Evolutionary conservation across 1,140 invertebrate genomes (phyloP), one percentile per base, ranked within the genome.

Genomic region (Drosophila athabasca): DNA sequence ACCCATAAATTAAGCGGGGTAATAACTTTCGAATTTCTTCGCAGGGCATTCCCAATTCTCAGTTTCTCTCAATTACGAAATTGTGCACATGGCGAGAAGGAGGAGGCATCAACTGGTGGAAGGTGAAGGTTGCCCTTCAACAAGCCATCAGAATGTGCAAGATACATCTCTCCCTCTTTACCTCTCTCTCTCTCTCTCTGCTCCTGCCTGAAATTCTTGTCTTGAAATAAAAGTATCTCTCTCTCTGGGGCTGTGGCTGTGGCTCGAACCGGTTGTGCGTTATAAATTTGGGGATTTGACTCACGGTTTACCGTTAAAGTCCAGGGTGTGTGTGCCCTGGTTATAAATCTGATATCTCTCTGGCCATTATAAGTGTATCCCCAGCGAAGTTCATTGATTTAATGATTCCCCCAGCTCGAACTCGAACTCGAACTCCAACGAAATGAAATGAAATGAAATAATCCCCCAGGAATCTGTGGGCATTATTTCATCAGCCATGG

Each of bases 1-100:
- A 85, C 82, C 82, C 83, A 88, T 84, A 85, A 85, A 85, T 85
- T 85, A 85, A 88, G 65, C 83, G 7, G 82, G 29, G 82, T 85
- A 85, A 85, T 85, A 85, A 85, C 82, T 85, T 85, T 85, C 82
- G 79, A 88, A 85, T 83, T 85, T 82, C 54, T 50, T 19, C 17
- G 4, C 24, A 76, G 67, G 11, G 3, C 78, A 81, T 82, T 87
- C 77, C 77, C 54, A 41, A 81, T 82, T 87, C 77, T 81, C 54
- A 41, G 61, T 88, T 88, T 85, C 80, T 88, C 68, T 71, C 77
- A 87, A 84, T 84, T 84, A 87, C 82, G 65, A 87, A 68, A 84
- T 72, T 64, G 59, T 45, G 39, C 59, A 31, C 54, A 45, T 11
- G 54, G n/a, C 26, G 54, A 57, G 39, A 57, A 41, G 43, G 54